A percentile compares a stretch with the other conserved stretches of the same genome.
These are phyloP conservation scores for Neomonachus schauinslandi DNA, from an alignment of 2,113 vertebrate genomes.

Conservation along the genomic window DNA sequence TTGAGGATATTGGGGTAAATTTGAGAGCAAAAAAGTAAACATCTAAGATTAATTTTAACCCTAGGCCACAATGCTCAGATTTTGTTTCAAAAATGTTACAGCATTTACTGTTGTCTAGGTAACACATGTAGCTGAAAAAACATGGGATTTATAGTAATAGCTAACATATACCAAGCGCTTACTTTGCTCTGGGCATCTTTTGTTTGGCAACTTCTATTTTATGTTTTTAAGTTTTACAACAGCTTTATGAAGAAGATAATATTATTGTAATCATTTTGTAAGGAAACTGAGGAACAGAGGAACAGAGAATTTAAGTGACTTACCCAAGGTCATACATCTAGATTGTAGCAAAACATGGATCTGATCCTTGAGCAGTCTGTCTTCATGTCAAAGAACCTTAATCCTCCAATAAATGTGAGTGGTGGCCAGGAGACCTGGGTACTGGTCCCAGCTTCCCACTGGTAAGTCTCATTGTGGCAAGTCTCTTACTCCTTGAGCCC, in stretches of 20 bases:
- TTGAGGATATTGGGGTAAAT: neutral
- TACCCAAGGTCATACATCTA: conserved; percentile 26
- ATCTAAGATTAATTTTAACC: neutral
- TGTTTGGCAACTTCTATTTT: neutral
- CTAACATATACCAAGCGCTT: neutral
- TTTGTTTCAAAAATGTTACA: neutral
- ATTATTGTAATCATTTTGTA: neutral
- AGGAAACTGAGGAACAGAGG: conserved; percentile 2
- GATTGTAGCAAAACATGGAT: neutral
- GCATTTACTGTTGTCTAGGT: neutral
- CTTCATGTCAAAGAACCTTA: neutral
- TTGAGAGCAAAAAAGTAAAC: neutral
- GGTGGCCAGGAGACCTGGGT: neutral
- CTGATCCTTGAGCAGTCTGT: neutral
- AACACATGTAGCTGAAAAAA: neutral
- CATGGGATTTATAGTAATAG: neutral
- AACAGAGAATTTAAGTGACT: conserved; percentile 7
- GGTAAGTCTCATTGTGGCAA: neutral
- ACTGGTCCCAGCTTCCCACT: neutral
- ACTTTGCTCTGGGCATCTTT: neutral
- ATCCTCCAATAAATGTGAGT: neutral
- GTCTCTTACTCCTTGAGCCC: neutral
- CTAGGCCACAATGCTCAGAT: neutral
- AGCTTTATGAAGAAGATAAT: neutral
- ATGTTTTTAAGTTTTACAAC: neutral